Evolutionary conservation across 2,888 invertebrate species (phyloP).

Genomic region (Athalia rosae): DNA sequence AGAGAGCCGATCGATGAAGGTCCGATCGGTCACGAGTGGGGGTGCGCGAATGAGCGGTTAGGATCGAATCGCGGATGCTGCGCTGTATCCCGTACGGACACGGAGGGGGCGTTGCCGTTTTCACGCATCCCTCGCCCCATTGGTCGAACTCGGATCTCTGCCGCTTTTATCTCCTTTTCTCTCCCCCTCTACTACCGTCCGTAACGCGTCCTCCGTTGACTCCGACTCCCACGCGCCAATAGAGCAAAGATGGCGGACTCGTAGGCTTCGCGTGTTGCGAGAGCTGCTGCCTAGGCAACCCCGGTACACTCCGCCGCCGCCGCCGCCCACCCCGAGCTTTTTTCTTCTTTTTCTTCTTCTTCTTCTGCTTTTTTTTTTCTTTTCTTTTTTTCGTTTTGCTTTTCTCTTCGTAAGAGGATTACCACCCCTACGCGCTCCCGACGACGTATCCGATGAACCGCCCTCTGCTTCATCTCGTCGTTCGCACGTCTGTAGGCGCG

Average conservation of each 20-base stretch:
- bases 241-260: slow-evolving; percentile 64
- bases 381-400: too few relatives aligned
- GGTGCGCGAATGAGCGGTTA: background rate
- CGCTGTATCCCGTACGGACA: slow-evolving; percentile 53
- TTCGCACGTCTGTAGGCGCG: too few relatives aligned
- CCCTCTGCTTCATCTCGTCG: too few relatives aligned
- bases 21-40: background rate
- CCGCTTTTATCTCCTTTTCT: slow-evolving; percentile 63
- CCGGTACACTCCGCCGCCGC: slow-evolving; percentile 69
- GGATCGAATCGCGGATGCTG: slow-evolving; percentile 56
- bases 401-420: slow-evolving; percentile 31
- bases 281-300: slow-evolving; percentile 73
- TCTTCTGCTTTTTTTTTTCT: too few relatives aligned
- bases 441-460: too few relatives aligned
- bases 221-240: slow-evolving; percentile 53
- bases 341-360: background rate
- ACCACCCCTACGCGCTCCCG: too few relatives aligned
- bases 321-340: slow-evolving; percentile 49
- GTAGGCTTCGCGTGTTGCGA: slow-evolving; percentile 67
- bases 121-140: slow-evolving; percentile 50
- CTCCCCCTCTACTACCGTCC: slow-evolving; percentile 38
- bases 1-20: background rate
- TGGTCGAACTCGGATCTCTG: slow-evolving; percentile 62
- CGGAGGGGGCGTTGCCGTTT: slow-evolving; percentile 55
- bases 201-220: slow-evolving; percentile 29